phyloP scores from a whole-genome alignment of 2,797 vertebrate species.

The Molossus molossus region DNA sequence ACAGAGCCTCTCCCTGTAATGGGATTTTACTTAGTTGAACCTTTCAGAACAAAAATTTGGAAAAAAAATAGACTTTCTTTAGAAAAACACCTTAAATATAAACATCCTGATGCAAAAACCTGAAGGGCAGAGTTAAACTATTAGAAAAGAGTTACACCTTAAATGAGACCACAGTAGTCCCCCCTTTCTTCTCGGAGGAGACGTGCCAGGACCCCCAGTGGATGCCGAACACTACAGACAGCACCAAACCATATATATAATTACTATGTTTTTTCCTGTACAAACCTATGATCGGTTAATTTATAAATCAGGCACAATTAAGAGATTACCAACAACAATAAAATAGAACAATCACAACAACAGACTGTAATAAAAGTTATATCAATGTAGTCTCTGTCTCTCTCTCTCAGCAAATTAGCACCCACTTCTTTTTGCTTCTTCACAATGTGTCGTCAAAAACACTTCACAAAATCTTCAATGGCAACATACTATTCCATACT shows the following conservation, averaged over 20 bases:
- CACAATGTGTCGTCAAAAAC: neutral
- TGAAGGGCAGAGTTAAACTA: neutral
- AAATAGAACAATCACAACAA: neutral
- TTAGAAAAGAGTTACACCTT: neutral
- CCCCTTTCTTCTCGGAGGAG: neutral
- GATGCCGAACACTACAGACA: neutral
- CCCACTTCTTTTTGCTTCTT: neutral
- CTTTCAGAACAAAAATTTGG: constrained; percentile 42
- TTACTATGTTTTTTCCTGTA: neutral
- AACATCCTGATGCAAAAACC: constrained; percentile 38
- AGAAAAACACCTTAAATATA: constrained; percentile 19
- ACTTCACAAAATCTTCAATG: constrained; percentile 3
- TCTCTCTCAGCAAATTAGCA: neutral
- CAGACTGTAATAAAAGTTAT: neutral
- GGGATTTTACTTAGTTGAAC: constrained; percentile 63
- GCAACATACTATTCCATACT: neutral
- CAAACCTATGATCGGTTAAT: neutral
- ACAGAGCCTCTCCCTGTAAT: constrained; percentile 73
- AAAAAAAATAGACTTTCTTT: neutral
- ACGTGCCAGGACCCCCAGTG: neutral
- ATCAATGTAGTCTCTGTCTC: neutral
- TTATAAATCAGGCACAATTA: neutral
- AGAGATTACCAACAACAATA: neutral
- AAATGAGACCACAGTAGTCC: neutral
- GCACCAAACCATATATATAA: neutral